Base-by-base conservation (phyloP, 2,888 invertebrate species). In the Ectemnius cavifrons region DNA sequence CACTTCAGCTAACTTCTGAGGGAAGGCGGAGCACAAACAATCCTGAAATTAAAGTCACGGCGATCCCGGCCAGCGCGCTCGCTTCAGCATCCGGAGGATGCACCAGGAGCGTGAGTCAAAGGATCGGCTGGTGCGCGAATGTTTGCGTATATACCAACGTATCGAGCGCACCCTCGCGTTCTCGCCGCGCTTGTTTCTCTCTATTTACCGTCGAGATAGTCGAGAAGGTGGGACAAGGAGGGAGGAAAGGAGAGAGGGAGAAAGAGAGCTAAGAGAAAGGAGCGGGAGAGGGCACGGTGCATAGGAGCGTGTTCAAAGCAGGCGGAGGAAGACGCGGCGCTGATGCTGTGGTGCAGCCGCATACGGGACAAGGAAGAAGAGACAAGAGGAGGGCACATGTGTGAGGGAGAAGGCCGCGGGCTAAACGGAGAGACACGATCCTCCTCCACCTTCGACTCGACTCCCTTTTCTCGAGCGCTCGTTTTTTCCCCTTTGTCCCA, bases 401-500 rank as follows among this genome's bases (percentile, higher is more conserved):
- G 58, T 59, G 37, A 20, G 62, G 59, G 59, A 67, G 63, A 59
- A 72, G 56, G 67, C 57, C 63, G 63, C 65, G 66, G 65, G 46
- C 18, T 23, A 52, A 63, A 4, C 28, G 16, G 20, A 52, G 11
- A 13, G 49, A 57, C 45, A 68, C 45, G 67, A 71, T 59, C 68
- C 67, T 78, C 71, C 70, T 77, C 80, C 72, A 76, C 73, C 79
- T 79, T 77, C 68, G 70, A 60, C 75, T 69, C 37, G 37, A 37
- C 37, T 37, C 37, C 11, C 80, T 84, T 85, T 86, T 80, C 83
- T 86, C 83, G 81, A 83, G 83, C 82, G 78, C 82, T 83, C 82
- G 79, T 81, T 82, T 84, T 77, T 74, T 80, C 78, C 77, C 76
- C 80, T 86, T 85, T 81, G 84, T 81, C 78, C 79, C 78, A 79